A percentile compares a stretch with the other conserved stretches of the same genome.
phyloP scores from a whole-genome alignment of 2,797 vertebrate species.

The Notamacropus eugenii region DNA sequence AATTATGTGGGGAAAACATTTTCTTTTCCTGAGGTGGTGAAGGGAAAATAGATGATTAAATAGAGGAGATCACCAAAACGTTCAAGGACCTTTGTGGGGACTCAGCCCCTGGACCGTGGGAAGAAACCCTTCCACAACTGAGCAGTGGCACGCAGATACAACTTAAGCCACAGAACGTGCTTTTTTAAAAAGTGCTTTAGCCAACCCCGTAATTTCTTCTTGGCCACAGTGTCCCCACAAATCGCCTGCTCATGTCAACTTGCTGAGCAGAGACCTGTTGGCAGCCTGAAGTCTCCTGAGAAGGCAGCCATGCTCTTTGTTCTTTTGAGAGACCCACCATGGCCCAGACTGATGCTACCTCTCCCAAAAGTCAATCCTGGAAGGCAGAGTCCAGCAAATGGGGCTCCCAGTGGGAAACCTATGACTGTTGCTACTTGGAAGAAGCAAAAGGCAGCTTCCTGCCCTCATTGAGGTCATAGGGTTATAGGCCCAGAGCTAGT shows the following conservation, averaged over 20 bases:
- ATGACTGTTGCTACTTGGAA: neutral
- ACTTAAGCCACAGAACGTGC: neutral
- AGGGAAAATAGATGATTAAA: constrained; percentile 33
- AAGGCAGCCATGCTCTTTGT: constrained; percentile 22
- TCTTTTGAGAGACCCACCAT: neutral
- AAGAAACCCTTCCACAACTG: constrained; percentile 16
- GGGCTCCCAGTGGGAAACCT: neutral
- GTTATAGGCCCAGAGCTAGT: neutral
- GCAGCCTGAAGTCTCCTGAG: neutral
- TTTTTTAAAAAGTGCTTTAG: constrained; percentile 44
- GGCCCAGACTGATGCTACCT: neutral
- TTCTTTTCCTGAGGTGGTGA: constrained; percentile 23
- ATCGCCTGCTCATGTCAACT: neutral
- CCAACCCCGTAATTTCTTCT: constrained; percentile 41
- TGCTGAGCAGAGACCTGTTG: neutral
- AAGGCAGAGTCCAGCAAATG: neutral
- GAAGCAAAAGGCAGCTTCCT: neutral
- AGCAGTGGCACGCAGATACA: neutral
- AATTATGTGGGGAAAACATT: neutral
- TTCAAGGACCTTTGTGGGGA: constrained; percentile 28
- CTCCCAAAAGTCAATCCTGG: constrained; percentile 17
- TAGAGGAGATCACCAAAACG: neutral
- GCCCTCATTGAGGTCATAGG: neutral
- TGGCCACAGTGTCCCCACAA: constrained; percentile 47
- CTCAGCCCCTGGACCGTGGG: constrained; percentile 13